Evolutionary conservation across 2,888 invertebrate genomes (phyloP).

Genomic region (Lithodes maja): DNA sequence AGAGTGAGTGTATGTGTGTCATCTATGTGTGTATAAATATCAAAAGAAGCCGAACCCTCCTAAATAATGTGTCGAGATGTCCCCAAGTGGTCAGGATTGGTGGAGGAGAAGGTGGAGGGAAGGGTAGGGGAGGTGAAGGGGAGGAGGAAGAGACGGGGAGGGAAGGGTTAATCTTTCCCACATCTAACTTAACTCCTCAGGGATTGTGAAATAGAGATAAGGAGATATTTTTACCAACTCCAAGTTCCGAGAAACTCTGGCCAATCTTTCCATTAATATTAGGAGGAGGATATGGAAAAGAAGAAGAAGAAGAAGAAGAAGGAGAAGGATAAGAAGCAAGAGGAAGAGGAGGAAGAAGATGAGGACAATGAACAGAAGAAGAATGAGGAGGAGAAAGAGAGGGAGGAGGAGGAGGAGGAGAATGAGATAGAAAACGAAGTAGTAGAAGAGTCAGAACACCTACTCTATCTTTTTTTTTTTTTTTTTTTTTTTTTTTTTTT

Average conservation of each 20-base stretch:
- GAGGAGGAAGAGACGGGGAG: neutral
- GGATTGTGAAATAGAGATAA: neutral
- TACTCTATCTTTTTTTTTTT: neutral
- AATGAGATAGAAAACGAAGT: neutral
- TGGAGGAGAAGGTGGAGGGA: neutral
- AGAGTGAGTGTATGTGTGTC: no score
- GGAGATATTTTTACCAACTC: neutral
- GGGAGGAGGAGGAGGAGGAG: neutral
- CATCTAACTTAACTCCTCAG: no score
- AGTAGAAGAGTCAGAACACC: neutral
- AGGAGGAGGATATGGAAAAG: neutral
- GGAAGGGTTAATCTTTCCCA: neutral
- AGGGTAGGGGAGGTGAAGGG: neutral
- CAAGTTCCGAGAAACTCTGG: no score
- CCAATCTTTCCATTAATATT: no score
- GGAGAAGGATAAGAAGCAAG: neutral
- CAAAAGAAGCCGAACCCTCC: no score
- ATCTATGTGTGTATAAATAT: no score
- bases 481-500: neutral
- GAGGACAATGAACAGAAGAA: neutral
- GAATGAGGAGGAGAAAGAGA: neutral
- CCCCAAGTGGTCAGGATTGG: neutral
- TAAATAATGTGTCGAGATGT: no score
- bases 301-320: neutral
- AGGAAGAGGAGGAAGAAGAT: neutral